phyloP scores from a whole-genome alignment of 2,888 invertebrate species.

The Diarsia mendica region DNA sequence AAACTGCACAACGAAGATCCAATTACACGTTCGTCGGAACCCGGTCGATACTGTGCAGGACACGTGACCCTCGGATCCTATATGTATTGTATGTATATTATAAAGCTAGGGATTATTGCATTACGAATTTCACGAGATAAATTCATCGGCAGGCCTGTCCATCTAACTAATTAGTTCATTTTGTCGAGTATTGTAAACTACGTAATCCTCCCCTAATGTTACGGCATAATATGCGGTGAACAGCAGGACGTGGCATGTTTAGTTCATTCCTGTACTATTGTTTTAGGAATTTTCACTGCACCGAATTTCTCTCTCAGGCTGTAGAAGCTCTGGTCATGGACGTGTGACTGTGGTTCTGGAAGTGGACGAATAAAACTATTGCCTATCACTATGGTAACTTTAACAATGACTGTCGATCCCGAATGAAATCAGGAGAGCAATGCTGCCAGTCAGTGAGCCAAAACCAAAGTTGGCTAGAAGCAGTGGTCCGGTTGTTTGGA shows the following conservation, averaged over 20 bases:
- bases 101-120: not conserved
- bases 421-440: not conserved
- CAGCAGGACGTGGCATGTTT: not conserved
- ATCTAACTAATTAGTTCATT: not conserved
- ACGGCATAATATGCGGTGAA: not conserved
- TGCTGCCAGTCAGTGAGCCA: not conserved
- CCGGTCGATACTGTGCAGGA: slow-evolving; percentile 33
- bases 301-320: no score
- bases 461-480: no score
- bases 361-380: slow-evolving; percentile 4
- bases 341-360: not conserved
- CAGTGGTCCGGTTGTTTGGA: no score
- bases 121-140: not conserved
- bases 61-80: slow-evolving; percentile 12
- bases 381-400: not conserved
- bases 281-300: no score
- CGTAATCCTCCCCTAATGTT: no score
- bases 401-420: not conserved
- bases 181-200: not conserved
- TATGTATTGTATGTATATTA: not conserved
- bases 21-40: slow-evolving; percentile 43
- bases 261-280: not conserved
- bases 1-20: slow-evolving; percentile 13
- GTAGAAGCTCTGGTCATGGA: not conserved
- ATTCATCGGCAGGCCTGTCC: not conserved